phyloP scores from a whole-genome alignment of 2,113 vertebrate species.

The Ciconia stormi region DNA sequence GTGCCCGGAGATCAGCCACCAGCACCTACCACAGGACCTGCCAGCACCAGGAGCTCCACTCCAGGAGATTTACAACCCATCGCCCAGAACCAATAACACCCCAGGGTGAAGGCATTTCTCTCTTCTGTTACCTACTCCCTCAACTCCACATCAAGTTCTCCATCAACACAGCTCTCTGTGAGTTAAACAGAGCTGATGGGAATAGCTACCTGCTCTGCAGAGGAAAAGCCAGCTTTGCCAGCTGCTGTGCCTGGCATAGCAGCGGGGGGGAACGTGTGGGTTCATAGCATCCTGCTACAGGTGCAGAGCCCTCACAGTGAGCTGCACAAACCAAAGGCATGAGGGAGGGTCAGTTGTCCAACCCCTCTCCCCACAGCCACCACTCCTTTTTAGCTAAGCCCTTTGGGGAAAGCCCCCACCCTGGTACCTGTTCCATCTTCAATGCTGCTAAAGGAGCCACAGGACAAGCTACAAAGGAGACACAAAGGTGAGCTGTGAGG shows the following conservation, averaged over 20 bases:
- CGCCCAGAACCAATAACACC: neutral
- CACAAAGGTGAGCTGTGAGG: slow-evolving; percentile 3
- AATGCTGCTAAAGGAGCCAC: slow-evolving; percentile 78
- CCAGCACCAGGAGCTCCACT: neutral
- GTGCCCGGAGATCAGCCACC: neutral
- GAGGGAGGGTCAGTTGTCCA: neutral
- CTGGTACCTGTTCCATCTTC: slow-evolving; percentile 76
- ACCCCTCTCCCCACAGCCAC: neutral
- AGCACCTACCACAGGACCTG: neutral
- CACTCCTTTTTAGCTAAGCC: neutral
- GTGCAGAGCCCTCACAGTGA: neutral
- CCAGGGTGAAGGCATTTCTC: neutral
- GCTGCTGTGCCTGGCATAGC: neutral
- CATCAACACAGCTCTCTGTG: neutral
- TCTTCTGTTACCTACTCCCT: neutral
- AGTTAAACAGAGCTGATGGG: neutral
- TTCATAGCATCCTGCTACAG: neutral
- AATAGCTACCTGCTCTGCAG: neutral
- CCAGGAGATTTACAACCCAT: neutral
- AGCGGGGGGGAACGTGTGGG: fast-evolving
- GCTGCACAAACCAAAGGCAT: neutral
- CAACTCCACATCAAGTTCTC: neutral
- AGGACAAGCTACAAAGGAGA: slow-evolving; percentile 51
- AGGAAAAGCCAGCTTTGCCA: neutral
- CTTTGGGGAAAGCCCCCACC: neutral